These are phyloP conservation scores for Tipula vernalis DNA, from an alignment of 2,888 invertebrate genomes.

Conservation along the genomic window DNA sequence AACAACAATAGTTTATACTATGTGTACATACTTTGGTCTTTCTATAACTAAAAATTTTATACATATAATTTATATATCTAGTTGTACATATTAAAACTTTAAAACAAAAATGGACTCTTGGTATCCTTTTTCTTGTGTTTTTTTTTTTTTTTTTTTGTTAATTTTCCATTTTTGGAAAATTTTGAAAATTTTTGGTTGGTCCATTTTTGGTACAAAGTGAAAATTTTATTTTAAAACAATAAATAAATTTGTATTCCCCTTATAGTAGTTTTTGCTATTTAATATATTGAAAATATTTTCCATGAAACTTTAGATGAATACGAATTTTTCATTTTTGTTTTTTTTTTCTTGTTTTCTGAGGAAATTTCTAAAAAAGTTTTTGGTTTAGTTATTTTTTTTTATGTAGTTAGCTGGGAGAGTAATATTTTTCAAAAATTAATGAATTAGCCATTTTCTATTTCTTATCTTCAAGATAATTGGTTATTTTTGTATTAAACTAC, in stretches of 20 bases:
- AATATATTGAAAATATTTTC: neutral
- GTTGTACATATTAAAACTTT: neutral
- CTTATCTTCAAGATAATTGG: neutral
- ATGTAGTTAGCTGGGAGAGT: neutral
- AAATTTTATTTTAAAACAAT: conserved; percentile 4
- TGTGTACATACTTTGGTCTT: neutral
- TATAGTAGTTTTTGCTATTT: neutral
- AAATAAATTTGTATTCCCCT: neutral
- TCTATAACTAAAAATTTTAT: neutral
- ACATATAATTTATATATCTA: neutral
- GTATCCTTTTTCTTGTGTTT: conserved; percentile 5
- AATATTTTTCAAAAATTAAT: neutral
- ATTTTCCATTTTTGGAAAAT: neutral
- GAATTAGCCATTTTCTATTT: neutral
- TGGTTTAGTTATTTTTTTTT: neutral
- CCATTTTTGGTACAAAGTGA: neutral
- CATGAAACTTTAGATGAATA: neutral
- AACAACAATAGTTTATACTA: neutral
- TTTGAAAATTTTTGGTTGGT: conserved; percentile 7
- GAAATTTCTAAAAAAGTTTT: neutral
- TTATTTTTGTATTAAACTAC: neutral
- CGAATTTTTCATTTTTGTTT: neutral
- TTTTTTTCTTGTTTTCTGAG: neutral
- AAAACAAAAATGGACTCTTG: conserved; percentile 9
- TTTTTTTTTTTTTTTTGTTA: neutral